Percentiles rank a stretch among this genome's conserved stretches.
These are phyloP conservation scores for Drosophila suboccidentalis DNA, from an alignment of 2,888 invertebrate species.

Conservation along the genomic window DNA sequence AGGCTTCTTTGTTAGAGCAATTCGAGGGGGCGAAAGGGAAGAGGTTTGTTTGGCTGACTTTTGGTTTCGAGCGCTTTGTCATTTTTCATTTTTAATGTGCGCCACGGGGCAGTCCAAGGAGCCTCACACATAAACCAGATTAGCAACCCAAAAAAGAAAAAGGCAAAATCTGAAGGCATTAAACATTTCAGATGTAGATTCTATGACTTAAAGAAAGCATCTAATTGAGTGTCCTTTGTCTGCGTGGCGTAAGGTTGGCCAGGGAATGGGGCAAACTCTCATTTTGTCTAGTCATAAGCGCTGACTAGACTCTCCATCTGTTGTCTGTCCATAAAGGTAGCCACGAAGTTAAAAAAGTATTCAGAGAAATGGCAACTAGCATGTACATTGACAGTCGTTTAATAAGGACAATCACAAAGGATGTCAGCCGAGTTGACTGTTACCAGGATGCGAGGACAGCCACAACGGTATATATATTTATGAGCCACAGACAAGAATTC, in stretches of 20 bases:
- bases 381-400: slow-evolving; percentile 52
- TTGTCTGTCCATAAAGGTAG: slow-evolving; percentile 38
- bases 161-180: slow-evolving; percentile 1
- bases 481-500: slow-evolving; percentile 25
- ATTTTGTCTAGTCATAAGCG: slow-evolving; percentile 30
- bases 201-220: too few species aligned
- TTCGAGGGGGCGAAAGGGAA: neutral
- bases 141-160: neutral
- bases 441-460: slow-evolving; percentile 33
- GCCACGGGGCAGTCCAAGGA: slow-evolving; percentile 10
- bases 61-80: slow-evolving; percentile 30
- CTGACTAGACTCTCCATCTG: slow-evolving; percentile 13
- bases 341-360: too few species aligned
- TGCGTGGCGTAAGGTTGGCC: slow-evolving; percentile 4
- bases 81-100: slow-evolving; percentile 48
- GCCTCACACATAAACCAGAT: slow-evolving; percentile 17
- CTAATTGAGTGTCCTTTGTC: slow-evolving; percentile 33
- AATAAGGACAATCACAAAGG: slow-evolving; percentile 36
- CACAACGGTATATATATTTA: slow-evolving; percentile 50
- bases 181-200: slow-evolving; percentile 1
- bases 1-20: slow-evolving; percentile 4
- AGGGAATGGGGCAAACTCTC: slow-evolving; percentile 15
- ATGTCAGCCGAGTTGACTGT: slow-evolving; percentile 13
- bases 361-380: too few species aligned
- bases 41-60: slow-evolving; percentile 28